phyloP scores from a whole-genome alignment of 2,797 vertebrate genomes.

The Enteromius mattozi region DNA sequence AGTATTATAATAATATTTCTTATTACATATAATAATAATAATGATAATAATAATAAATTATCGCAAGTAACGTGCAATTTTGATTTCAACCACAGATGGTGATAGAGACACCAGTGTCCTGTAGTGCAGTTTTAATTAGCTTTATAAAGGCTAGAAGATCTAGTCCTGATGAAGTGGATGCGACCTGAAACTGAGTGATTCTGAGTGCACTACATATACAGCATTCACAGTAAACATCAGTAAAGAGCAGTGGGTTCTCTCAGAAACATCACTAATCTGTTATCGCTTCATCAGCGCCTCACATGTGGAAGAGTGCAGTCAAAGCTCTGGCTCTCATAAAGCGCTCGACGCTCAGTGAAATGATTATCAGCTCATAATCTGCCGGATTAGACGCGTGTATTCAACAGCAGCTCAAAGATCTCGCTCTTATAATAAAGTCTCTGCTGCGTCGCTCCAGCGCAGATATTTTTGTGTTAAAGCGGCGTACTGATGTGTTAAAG shows the following conservation, averaged over 20 bases:
- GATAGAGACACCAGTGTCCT: not conserved
- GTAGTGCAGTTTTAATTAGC: not conserved
- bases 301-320: not conserved
- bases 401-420: constrained; percentile 54
- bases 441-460: constrained; percentile 31
- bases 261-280: not conserved
- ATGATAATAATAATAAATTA: no score
- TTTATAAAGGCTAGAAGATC: not conserved
- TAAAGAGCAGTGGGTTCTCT: not conserved
- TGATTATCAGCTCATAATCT: constrained; percentile 54
- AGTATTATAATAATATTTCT: no score
- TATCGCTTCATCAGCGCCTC: not conserved
- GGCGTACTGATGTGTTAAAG: constrained; percentile 61
- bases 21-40: no score
- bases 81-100: not conserved
- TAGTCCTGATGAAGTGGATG: not conserved
- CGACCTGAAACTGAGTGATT: not conserved
- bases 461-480: constrained; percentile 42
- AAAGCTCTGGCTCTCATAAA: not conserved
- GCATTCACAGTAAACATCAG: not conserved
- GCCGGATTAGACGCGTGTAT: constrained; percentile 39
- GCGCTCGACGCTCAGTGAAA: constrained; percentile 8
- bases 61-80: no score
- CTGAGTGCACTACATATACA: not conserved
- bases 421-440: constrained; percentile 36